Evolutionary conservation across 2,113 vertebrate genomes (phyloP).

Genomic region (Hydropotes inermis): DNA sequence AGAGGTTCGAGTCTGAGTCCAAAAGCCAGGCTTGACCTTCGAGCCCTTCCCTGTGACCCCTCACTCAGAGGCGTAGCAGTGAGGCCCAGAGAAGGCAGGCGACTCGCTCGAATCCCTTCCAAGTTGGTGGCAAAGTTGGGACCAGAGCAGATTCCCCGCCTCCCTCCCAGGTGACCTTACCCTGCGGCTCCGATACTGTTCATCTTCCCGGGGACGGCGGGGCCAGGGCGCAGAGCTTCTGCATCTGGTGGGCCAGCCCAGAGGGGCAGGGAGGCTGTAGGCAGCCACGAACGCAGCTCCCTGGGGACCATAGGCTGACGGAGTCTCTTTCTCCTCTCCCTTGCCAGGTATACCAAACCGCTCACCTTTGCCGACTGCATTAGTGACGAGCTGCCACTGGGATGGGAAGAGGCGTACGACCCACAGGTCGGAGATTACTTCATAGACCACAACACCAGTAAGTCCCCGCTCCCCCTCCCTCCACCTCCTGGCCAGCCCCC

Average conservation of each 20-base stretch:
- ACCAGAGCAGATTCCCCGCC: background rate
- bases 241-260: background rate
- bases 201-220: rapidly evolving
- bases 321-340: conserved; percentile 61
- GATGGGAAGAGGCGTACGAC: conserved; percentile 97
- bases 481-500: background rate
- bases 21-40: background rate
- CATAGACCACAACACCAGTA: conserved; percentile 99
- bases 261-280: background rate
- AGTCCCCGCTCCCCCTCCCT: conserved; percentile 71
- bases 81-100: background rate
- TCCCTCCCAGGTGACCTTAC: background rate
- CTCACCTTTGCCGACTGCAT: conserved; percentile 99
- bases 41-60: background rate
- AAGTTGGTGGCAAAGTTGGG: background rate
- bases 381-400: conserved; percentile 95
- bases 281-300: background rate
- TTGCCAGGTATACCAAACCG: conserved; percentile 95
- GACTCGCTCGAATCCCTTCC: background rate
- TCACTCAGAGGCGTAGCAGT: background rate
- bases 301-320: background rate
- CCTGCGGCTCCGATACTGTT: rapidly evolving
- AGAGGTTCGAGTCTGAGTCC: background rate
- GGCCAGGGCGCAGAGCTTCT: background rate
- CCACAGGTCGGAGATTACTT: conserved; percentile 95